Percentiles rank a stretch among this genome's conserved stretches.
Evolutionary conservation across 2,113 vertebrate species (phyloP).

Genomic region (Eulemur rufifrons): DNA sequence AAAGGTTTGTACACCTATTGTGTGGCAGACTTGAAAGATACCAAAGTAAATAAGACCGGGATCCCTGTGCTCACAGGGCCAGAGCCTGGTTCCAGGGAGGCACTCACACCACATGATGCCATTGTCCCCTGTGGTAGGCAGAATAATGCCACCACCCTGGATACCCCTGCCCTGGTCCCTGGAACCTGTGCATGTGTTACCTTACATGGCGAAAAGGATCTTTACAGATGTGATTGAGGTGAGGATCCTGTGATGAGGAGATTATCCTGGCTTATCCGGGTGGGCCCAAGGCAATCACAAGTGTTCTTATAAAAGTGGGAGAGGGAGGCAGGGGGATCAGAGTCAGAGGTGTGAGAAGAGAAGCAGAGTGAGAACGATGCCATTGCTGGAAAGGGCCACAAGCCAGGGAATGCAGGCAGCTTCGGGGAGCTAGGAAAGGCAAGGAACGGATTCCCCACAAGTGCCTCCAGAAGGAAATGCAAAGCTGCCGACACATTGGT

Average conservation of each 20-base stretch:
- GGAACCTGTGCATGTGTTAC: background rate
- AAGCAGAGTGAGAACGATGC: background rate
- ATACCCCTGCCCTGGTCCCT: background rate
- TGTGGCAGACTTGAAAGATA: background rate
- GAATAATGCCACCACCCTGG: background rate
- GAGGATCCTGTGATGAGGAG: background rate
- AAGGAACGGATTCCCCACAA: background rate
- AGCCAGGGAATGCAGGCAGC: background rate
- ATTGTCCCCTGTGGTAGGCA: background rate
- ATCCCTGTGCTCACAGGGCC: background rate
- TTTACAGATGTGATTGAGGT: background rate
- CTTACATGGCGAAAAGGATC: background rate
- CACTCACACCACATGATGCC: background rate
- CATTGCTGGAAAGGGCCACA: background rate
- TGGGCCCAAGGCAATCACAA: background rate
- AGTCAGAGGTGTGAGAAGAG: background rate
- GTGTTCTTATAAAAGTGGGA: background rate
- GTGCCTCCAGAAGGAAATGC: background rate
- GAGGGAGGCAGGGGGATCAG: background rate
- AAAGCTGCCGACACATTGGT: background rate
- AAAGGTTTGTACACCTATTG: background rate
- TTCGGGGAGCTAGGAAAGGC: background rate
- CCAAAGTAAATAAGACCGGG: background rate
- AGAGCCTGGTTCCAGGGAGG: background rate
- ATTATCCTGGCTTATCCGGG: background rate